Evolutionary conservation across 2,113 vertebrate genomes (phyloP).

Genomic region (Perca schrenkii): DNA sequence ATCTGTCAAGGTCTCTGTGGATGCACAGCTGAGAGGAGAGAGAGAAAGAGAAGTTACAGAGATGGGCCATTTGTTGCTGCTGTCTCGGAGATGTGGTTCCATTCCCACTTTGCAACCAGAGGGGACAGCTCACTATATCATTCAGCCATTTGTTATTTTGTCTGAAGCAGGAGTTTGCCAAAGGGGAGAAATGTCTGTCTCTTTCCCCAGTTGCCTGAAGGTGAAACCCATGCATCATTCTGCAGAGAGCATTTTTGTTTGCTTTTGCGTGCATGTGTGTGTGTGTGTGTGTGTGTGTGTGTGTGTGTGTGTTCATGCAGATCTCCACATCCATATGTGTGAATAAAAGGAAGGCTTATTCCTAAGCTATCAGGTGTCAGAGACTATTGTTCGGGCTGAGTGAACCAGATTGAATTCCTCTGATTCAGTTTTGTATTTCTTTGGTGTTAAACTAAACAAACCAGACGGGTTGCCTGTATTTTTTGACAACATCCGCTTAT

Average conservation of each 20-base stretch:
- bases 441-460: conserved; percentile 65
- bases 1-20: conserved; percentile 71
- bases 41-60: conserved; percentile 52
- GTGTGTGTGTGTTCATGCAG: conserved; percentile 46
- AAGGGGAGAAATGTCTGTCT: conserved; percentile 67
- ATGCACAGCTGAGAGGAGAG: conserved; percentile 42
- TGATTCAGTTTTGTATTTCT: conserved; percentile 66
- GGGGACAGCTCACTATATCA: conserved; percentile 79
- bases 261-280: conserved; percentile 50
- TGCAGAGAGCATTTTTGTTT: conserved; percentile 47
- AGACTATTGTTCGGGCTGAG: conserved; percentile 67
- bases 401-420: conserved; percentile 68
- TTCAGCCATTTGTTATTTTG: conserved; percentile 75
- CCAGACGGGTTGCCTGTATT: conserved; percentile 28
- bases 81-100: conserved; percentile 64
- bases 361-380: conserved; percentile 63
- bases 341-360: conserved; percentile 56
- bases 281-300: conserved; percentile 31
- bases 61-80: conserved; percentile 72
- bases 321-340: conserved; percentile 56
- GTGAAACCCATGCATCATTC: conserved; percentile 72
- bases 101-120: conserved; percentile 61
- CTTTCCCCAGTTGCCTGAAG: conserved; percentile 66
- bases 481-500: conserved; percentile 49
- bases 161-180: conserved; percentile 66